These are phyloP conservation scores for Gnathonemus longibarbis DNA, from an alignment of 2,113 vertebrate genomes.

Conservation along the genomic window DNA sequence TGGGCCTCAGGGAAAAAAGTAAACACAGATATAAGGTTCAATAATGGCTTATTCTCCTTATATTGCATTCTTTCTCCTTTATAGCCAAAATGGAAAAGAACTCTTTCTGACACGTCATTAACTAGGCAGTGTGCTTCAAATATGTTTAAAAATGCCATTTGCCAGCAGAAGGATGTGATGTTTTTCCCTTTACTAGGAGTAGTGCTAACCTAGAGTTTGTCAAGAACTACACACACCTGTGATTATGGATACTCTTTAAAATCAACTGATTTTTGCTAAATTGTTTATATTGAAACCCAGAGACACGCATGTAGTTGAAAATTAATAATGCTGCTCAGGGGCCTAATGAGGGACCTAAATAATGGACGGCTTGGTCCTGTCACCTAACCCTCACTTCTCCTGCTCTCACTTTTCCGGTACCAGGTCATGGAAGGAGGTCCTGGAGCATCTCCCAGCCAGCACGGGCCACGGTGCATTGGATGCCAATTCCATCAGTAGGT, in stretches of 20 bases:
- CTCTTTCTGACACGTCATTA: background rate
- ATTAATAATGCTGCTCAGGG: background rate
- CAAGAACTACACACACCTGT: background rate
- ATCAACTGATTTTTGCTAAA: background rate
- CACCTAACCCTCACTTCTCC: background rate
- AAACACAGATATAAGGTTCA: background rate
- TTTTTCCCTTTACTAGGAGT: background rate
- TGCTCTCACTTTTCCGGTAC: background rate
- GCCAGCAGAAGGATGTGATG: background rate
- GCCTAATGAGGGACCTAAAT: background rate
- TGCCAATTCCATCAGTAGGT: background rate
- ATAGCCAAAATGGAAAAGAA: background rate
- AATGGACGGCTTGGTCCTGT: background rate
- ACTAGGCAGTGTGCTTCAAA: background rate
- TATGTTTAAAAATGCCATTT: background rate
- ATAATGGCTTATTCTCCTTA: background rate
- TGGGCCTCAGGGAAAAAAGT: background rate
- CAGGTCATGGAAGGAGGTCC: background rate
- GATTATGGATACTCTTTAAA: background rate
- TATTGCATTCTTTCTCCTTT: background rate
- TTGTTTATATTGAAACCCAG: background rate
- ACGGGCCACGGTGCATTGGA: background rate
- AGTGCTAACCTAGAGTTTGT: background rate
- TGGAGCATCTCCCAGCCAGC: background rate
- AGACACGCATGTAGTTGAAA: background rate